These are phyloP conservation scores for Rhinogobius similis DNA, from an alignment of 2,113 vertebrate species.

Conservation along the genomic window DNA sequence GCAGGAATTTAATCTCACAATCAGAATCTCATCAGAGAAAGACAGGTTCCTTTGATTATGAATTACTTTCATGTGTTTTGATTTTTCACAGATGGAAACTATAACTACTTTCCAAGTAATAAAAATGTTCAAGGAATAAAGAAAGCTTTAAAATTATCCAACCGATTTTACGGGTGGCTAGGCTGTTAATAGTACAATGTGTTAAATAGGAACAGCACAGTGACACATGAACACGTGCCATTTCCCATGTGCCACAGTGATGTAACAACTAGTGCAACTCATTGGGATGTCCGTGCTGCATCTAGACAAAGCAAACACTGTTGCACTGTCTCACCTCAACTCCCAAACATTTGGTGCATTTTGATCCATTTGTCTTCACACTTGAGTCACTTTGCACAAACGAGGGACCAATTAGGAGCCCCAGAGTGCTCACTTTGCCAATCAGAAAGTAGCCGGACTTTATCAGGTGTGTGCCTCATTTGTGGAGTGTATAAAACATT, in stretches of 20 bases:
- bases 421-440: conserved; percentile 37
- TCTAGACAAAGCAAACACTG: conserved; percentile 42
- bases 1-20: conserved; percentile 37
- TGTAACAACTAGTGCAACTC: background rate
- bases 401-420: conserved; percentile 52
- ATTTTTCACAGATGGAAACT: conserved; percentile 28
- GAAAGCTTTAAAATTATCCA: background rate
- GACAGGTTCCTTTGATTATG: conserved; percentile 41
- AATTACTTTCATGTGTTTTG: conserved; percentile 38
- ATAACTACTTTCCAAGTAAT: conserved; percentile 2
- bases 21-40: conserved; percentile 42
- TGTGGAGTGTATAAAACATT: conserved; percentile 45
- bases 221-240: background rate
- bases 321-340: conserved; percentile 42
- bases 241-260: background rate
- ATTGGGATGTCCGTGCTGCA: conserved; percentile 13
- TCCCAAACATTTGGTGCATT: conserved; percentile 54
- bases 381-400: conserved; percentile 52
- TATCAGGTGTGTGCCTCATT: conserved; percentile 50
- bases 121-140: conserved; percentile 1
- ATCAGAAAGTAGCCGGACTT: conserved; percentile 34
- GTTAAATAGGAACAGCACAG: background rate
- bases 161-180: background rate
- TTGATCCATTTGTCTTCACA: conserved; percentile 50
- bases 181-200: conserved; percentile 14